Evolutionary conservation across 2,888 invertebrate species (phyloP).

Genomic region (Seira ritae): DNA sequence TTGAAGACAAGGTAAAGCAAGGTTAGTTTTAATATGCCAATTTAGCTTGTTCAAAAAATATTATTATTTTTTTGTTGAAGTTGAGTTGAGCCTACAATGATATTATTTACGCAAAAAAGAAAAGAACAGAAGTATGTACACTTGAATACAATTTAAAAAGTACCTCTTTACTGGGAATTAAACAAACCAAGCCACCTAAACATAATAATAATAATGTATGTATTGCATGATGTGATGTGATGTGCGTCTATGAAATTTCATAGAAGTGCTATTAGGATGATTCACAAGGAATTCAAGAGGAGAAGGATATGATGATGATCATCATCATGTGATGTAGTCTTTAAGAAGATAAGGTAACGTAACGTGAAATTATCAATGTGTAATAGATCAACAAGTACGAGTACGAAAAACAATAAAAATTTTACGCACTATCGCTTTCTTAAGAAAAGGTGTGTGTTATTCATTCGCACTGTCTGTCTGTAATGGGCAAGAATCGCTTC

Average conservation of each 20-base stretch:
- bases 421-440: constrained; percentile 27
- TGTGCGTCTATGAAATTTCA: background rate
- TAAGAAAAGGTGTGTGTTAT: too few species aligned
- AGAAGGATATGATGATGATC: constrained; percentile 20
- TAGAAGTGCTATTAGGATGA: constrained; percentile 27
- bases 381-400: too few species aligned
- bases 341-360: too few species aligned
- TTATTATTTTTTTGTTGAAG: constrained; percentile 15
- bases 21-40: constrained; percentile 47
- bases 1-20: constrained; percentile 48
- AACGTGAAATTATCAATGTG: constrained; percentile 32
- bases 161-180: too few species aligned
- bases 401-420: background rate
- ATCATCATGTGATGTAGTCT: too few species aligned
- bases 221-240: background rate
- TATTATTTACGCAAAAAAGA: too few species aligned
- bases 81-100: background rate
- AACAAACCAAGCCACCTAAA: too few species aligned
- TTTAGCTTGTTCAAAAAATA: constrained; percentile 38
- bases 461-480: too few species aligned
- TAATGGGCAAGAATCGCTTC: too few species aligned
- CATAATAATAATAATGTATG: too few species aligned
- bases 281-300: constrained; percentile 32
- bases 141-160: background rate
- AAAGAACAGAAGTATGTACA: too few species aligned